Evolutionary conservation across 2,888 invertebrate species (phyloP), one percentile per base, ranked within the genome.

Genomic region (Noctua fimbriata): DNA sequence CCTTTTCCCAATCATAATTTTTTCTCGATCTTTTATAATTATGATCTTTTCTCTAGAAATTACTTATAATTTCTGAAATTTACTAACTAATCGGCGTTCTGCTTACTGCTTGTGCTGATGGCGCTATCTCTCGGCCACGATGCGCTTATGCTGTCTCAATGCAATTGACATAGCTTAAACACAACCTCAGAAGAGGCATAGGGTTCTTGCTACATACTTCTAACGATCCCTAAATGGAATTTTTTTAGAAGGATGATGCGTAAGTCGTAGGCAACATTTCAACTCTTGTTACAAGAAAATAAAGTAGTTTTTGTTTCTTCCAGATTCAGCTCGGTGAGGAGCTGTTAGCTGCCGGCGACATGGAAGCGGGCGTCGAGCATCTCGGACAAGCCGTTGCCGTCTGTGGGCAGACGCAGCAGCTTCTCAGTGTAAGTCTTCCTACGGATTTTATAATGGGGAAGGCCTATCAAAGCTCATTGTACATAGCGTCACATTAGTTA

Each of bases 321-420:
- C 96, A 98, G 98, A 98, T 99, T 87, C 99, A 99, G 95, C 96
- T 99, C 73, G 99, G 99, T 67, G 99, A 99, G 95, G 99, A 99
- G 92, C 95, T 99, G 84, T 96, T 99, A 89, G 98, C 98, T 24
- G 97, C 98, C n/a, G 99, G 99, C 24, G 98, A 99, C 92, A 94
- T 99, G 83, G 98, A 99, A 87, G 98, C 98, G 69, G 99, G 99
- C 60, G 98, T 99, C 73, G 99, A 99, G 94, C 99, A 99, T 97
- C 97, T 99, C 88, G 98, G 99, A 67, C 99, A 99, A 95, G 99
- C 99, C 16, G 98, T 99, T n/a, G 98, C 99, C 7, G 98, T 99
- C 47, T 99, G 99, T 93, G 99, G 99, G 21, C 99, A 99, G 94
- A 99, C 99, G 0, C 98, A 98, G 91, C 99, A 99, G 93, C 97